Percentiles rank a stretch among this genome's conserved stretches.
Conservation (phyloP, 2,113 vertebrate genomes). For the Lanius ludovicianus region DNA sequence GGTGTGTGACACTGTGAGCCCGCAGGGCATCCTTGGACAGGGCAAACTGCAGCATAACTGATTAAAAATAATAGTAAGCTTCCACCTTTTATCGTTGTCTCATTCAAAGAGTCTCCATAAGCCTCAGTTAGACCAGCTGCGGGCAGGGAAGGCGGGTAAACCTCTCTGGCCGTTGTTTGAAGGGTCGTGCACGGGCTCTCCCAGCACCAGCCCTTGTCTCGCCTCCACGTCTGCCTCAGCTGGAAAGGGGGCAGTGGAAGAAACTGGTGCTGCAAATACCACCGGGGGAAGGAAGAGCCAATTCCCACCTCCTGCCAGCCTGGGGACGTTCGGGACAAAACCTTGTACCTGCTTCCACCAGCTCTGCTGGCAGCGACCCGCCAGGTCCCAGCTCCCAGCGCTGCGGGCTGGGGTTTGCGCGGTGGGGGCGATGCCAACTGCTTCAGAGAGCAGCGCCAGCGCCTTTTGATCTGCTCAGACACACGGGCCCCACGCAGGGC, state of each 20-base stretch:
- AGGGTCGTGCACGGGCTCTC: neutral
- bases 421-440: fast-evolving
- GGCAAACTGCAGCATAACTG: constrained; percentile 6
- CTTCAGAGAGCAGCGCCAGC: fast-evolving
- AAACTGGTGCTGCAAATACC: fast-evolving
- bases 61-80: neutral
- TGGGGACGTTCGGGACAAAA: fast-evolving
- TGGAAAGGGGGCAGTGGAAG: neutral
- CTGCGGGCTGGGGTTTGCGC: fast-evolving
- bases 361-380: neutral
- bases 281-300: neutral
- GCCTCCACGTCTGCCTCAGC: fast-evolving
- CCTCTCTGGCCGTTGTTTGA: neutral
- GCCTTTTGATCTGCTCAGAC: neutral
- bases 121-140: constrained; percentile 36
- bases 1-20: neutral
- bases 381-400: fast-evolving
- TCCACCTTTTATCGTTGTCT: neutral
- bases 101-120: neutral
- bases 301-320: neutral
- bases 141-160: constrained; percentile 16
- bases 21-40: neutral
- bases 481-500: fast-evolving
- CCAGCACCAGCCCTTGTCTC: neutral
- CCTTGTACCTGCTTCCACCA: neutral